phyloP scores from a whole-genome alignment of 2,113 vertebrate genomes.

The Dasyornis broadbenti region DNA sequence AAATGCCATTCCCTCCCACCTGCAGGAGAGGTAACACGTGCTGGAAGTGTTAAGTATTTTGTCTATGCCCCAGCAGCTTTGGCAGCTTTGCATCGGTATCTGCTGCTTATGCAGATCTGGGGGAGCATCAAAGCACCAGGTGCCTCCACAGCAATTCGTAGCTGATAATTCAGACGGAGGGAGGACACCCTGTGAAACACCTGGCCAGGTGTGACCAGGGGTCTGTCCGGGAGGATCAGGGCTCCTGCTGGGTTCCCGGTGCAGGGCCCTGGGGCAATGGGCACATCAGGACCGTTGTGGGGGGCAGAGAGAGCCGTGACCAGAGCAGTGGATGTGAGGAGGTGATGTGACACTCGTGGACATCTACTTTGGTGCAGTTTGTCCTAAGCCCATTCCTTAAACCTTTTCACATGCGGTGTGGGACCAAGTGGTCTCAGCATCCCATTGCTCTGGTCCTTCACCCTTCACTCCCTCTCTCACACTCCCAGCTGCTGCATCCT shows the following conservation, averaged over 20 bases:
- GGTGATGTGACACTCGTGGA: fast-evolving
- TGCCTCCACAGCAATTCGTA: neutral
- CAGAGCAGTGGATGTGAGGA: neutral
- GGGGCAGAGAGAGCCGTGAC: neutral
- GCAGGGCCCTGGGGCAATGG: neutral
- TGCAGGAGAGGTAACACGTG: neutral
- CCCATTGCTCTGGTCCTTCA: neutral
- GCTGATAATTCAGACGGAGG: neutral
- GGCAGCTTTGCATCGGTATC: constrained; percentile 23
- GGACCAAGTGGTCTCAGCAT: neutral
- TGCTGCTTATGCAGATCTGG: constrained; percentile 30
- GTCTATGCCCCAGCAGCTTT: neutral
- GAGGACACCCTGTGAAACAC: neutral
- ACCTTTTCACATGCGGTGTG: fast-evolving
- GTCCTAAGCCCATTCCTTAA: neutral
- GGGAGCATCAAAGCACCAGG: constrained; percentile 37
- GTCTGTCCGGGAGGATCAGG: neutral
- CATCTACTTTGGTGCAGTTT: neutral
- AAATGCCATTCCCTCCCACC: neutral
- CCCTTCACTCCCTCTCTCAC: neutral
- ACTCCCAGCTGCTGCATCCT: neutral
- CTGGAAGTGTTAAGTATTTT: constrained; percentile 10
- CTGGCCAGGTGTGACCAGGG: neutral
- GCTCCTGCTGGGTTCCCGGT: neutral
- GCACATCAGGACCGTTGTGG: neutral